Evolutionary conservation across 2,888 invertebrate genomes (phyloP).

Genomic region (Drosophila macrospina): DNA sequence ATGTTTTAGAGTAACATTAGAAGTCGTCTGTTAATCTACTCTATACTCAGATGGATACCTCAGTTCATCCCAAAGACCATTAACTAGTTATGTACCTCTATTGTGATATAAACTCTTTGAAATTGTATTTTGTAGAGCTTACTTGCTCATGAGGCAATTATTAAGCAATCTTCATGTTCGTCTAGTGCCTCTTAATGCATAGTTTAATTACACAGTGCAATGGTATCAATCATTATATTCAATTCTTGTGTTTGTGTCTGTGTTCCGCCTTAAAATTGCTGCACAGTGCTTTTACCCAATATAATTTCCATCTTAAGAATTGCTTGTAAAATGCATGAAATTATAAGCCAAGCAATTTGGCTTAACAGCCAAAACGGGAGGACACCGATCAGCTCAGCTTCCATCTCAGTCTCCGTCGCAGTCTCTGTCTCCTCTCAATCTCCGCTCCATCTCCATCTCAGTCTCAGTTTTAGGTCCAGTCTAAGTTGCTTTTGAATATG

Average conservation of each 20-base stretch:
- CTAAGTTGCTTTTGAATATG: conserved; percentile 32
- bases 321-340: conserved; percentile 66
- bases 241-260: neutral
- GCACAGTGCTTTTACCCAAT: conserved; percentile 45
- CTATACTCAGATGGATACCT: too few species aligned
- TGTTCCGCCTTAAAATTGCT: conserved; percentile 15
- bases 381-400: neutral
- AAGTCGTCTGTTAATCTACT: too few species aligned
- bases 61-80: too few species aligned
- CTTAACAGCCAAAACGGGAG: conserved; percentile 32
- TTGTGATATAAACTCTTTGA: too few species aligned
- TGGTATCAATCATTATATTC: neutral
- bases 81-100: too few species aligned
- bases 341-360: conserved; percentile 67
- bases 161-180: too few species aligned
- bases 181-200: neutral
- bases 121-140: too few species aligned
- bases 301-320: conserved; percentile 46
- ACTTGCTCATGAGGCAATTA: too few species aligned
- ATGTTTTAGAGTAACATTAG: too few species aligned
- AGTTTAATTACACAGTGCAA: neutral
- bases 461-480: neutral
- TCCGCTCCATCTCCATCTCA: neutral
- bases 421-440: neutral
- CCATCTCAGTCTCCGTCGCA: neutral